Percentiles rank a stretch among this genome's conserved stretches.
Conservation (phyloP, 2,888 invertebrate species). For the Strigamia crassipes region DNA sequence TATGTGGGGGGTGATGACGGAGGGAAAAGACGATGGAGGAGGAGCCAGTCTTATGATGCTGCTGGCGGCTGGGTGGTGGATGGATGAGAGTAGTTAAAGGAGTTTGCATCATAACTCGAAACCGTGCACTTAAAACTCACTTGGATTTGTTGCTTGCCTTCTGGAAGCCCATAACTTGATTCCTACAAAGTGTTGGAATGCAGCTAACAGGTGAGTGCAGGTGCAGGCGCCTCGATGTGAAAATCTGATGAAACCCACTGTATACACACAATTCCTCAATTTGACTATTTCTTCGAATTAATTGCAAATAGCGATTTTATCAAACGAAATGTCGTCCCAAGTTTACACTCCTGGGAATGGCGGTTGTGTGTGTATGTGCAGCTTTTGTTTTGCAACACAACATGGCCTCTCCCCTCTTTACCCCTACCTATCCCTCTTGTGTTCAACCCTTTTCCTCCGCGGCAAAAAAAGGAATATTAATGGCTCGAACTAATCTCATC, state of each 20-base stretch:
- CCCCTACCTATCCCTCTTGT: conserved; percentile 26
- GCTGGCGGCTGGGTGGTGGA: conserved; percentile 6
- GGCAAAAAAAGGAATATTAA: conserved; percentile 25
- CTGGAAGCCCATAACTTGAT: conserved; percentile 7
- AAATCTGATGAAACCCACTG: too few species aligned
- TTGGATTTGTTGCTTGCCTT: conserved; percentile 17
- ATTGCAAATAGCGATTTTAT: background rate
- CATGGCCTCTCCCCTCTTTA: conserved; percentile 30
- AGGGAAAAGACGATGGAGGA: conserved; percentile 24
- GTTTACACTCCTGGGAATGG: conserved; percentile 23
- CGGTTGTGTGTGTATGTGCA: conserved; percentile 2
- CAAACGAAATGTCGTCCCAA: background rate
- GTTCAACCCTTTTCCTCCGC: conserved; percentile 26
- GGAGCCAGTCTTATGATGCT: conserved; percentile 15
- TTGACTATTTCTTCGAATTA: background rate
- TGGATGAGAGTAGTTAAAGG: conserved; percentile 18
- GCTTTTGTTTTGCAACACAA: conserved; percentile 28
- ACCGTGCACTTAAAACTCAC: conserved; percentile 13
- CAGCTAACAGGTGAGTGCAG: conserved; percentile 12
- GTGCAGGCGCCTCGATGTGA: background rate
- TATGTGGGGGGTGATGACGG: conserved; percentile 24
- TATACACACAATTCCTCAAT: background rate
- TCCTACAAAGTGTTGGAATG: conserved; percentile 1
- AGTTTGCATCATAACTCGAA: conserved; percentile 22
- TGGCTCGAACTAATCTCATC: conserved; percentile 31